Conservation (phyloP, 1,140 invertebrate species). For the Bombus cullumanus region DNA sequence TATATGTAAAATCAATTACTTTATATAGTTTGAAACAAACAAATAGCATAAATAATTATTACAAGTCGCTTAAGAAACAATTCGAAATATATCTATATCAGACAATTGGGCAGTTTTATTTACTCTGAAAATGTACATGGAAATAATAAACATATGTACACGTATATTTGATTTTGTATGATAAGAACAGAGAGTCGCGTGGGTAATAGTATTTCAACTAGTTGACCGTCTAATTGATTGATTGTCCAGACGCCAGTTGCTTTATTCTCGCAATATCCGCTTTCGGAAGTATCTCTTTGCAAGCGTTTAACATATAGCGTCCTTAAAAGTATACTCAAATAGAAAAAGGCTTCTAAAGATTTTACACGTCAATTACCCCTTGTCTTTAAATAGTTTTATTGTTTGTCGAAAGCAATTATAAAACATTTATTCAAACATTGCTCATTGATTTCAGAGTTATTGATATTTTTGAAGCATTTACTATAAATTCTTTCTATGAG, state of each 20-base stretch:
- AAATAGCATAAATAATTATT: neutral
- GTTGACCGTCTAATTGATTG: neutral
- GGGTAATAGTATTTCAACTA: slow-evolving; percentile 3
- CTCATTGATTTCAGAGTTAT: too few relatives aligned
- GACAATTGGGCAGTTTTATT: neutral
- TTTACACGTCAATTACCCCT: neutral
- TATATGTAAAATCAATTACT: neutral
- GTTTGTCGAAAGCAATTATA: too few relatives aligned
- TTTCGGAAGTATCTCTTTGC: neutral
- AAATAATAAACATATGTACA: neutral
- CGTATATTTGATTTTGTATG: neutral
- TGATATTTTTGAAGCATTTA: too few relatives aligned
- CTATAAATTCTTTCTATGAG: too few relatives aligned
- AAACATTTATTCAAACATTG: too few relatives aligned
- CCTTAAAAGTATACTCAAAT: neutral
- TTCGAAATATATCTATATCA: neutral
- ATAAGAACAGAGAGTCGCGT: slow-evolving; percentile 1
- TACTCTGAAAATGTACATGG: neutral
- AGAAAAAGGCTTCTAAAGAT: neutral
- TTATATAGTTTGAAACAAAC: neutral
- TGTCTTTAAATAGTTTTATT: too few relatives aligned
- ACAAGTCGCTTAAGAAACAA: neutral
- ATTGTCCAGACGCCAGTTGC: neutral
- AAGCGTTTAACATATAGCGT: neutral
- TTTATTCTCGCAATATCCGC: neutral